These are phyloP conservation scores for Paracanthobrama guichenoti DNA, from an alignment of 2,113 vertebrate species.

Conservation along the genomic window DNA sequence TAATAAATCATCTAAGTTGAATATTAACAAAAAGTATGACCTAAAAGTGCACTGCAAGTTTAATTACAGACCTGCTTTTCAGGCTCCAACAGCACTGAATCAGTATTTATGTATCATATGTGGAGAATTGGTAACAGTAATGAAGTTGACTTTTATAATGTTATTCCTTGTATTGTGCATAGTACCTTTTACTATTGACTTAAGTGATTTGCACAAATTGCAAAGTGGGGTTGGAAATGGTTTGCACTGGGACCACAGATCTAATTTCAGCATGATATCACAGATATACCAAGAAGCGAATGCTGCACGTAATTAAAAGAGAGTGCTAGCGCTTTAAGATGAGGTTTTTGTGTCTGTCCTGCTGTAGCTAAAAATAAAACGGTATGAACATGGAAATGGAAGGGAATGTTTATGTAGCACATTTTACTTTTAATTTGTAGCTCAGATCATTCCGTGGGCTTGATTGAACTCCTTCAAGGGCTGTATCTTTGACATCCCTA, in stretches of 20 bases:
- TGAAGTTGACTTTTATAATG: neutral
- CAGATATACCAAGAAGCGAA: neutral
- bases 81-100: neutral
- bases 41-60: neutral
- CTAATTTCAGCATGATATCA: neutral
- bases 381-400: neutral
- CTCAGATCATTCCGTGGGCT: constrained; percentile 12
- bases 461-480: neutral
- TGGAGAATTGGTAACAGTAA: neutral
- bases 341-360: neutral
- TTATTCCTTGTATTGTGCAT: neutral
- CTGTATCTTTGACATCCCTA: constrained; percentile 7
- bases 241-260: neutral
- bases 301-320: neutral
- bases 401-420: neutral
- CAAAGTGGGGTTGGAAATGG: neutral
- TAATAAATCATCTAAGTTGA: neutral
- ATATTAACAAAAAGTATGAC: neutral
- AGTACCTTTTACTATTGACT: neutral
- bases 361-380: neutral
- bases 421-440: constrained; percentile 19
- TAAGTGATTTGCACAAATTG: neutral
- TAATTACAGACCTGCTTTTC: constrained; percentile 6
- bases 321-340: neutral
- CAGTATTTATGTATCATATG: neutral